Base-by-base conservation (phyloP, 1,140 invertebrate species). In the Metaphire vulgaris region DNA sequence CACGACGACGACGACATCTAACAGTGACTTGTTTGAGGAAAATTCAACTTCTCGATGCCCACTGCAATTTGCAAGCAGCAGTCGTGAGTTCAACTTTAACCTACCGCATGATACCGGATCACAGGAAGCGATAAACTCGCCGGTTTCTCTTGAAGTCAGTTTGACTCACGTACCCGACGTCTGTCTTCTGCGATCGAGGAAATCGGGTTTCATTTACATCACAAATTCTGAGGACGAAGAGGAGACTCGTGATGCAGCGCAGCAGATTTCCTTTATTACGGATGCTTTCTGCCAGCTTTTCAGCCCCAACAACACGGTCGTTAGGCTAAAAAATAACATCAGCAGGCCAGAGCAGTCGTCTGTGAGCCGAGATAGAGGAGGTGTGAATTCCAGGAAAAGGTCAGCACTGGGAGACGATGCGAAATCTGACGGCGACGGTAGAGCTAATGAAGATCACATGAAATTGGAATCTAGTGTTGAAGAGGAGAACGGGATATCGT, bases 11-110 rank as follows among this genome's bases (percentile, higher is more conserved):
- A 21, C 21, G 6, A 21, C 41, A 12, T 56, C 41, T 6, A 56
- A 21, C 21, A 21, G 6, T 56, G 41, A 56, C 41, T 56, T 21
- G 6, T 6, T 6, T 56, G 41, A 56, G 6, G 41, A 56, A 21
- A 56, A 56, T 56, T 56, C 41, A 12, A 56, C 41, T 21, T 21
- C 6, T 6, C 6, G 41, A 56, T 21, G 21, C 6, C 41, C 6
- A 21, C 6, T 6, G 6, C 41, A 56, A 6, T 21, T 21, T 12
- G 6, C 6, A 6, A 6, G 41, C 41, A 56, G 72, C n/a, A 6
- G 32, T 33, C 15, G n/a, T 12, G 72, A 73, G 72, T 73, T 73
- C 72, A 73, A 73, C 72, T 73, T 73, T 26, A 29, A 28, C n/a
- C 72, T 73, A 2, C 72, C 72, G 26, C 33, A 34, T 1, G 56